Evolutionary conservation across 1,140 invertebrate genomes (phyloP), one percentile per base, ranked within the genome.

Genomic region (Pissodes strobi): DNA sequence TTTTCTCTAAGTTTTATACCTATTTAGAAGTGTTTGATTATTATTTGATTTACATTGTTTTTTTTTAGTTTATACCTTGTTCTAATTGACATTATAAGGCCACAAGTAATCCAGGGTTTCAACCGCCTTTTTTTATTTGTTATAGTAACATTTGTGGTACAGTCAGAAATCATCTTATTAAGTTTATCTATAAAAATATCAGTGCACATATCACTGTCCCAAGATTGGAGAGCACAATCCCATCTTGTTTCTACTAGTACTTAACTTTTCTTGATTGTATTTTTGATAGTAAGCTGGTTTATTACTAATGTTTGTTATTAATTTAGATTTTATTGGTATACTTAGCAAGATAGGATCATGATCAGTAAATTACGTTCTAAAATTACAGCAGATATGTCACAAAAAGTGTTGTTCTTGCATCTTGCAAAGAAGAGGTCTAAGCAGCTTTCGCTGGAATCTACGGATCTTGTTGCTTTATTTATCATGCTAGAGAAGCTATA

Each of bases 11-110:
- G 6, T 46, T 12, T 46, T 46, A 17, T 46, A 46, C 15, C 21
- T 46, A 13, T 46, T 6, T 22, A 46, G 6, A 18, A 46, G 43
- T 3, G 15, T 46, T 12, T 12, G 17, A 46, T 22, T 46, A 22
- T 46, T 21, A 19, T 46, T 34, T 38, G 17, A 39, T 56, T 27
- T 56, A 15, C 52, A 56, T 56, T 56, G 13, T 56, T 56, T 56
- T 34, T 56, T 46, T 46, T n/a, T n/a, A 46, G 18, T 18, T 22
- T 39, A 21, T 39, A 27, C 19, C 30, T 38, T 18, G 23, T 56
- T 12, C 45, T 15, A 10, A 52, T 52, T 23, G n/a, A n/a, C n/a
- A n/a, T n/a, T n/a, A n/a, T n/a, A n/a, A n/a, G n/a, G n/a, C n/a
- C n/a, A n/a, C n/a, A n/a, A n/a, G n/a, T n/a, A n/a, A n/a, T n/a